phyloP scores from a whole-genome alignment of 2,113 vertebrate genomes.

The Oncorhynchus masou region DNA sequence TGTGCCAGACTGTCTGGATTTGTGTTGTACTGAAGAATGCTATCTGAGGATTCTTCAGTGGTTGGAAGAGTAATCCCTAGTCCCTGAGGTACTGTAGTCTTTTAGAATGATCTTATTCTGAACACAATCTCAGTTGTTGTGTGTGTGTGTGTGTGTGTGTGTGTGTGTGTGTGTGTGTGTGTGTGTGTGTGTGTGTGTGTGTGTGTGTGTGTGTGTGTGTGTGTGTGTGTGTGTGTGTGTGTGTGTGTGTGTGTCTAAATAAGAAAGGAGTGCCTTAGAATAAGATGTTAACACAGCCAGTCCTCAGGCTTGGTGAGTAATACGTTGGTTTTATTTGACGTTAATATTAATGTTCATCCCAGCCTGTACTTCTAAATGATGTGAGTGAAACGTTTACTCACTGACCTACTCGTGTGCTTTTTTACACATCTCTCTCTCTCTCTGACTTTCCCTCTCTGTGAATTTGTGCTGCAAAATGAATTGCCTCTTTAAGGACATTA shows the following conservation, averaged over 20 bases:
- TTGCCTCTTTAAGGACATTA: too few relatives aligned
- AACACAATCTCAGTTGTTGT: constrained; percentile 24
- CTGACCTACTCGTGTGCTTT: neutral
- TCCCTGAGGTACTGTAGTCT: constrained; percentile 41
- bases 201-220: neutral
- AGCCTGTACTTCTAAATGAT: neutral
- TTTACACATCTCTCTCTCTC: neutral
- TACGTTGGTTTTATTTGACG: neutral
- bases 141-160: neutral
- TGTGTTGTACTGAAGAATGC: constrained; percentile 47
- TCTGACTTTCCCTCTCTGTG: neutral
- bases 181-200: neutral
- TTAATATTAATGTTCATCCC: neutral
- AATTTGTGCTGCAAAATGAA: too few relatives aligned
- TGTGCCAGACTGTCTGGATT: constrained; percentile 65
- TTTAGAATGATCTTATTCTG: constrained; percentile 47
- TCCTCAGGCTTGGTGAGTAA: neutral
- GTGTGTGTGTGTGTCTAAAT: constrained; percentile 4
- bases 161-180: neutral
- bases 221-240: too few relatives aligned
- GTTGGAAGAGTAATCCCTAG: constrained; percentile 48
- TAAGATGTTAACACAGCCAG: constrained; percentile 7
- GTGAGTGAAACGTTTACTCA: neutral
- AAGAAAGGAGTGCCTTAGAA: constrained; percentile 8
- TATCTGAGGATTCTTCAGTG: constrained; percentile 47